Base-by-base conservation (phyloP, 2,888 invertebrate species). In the Amblyjoppa proteus region DNA sequence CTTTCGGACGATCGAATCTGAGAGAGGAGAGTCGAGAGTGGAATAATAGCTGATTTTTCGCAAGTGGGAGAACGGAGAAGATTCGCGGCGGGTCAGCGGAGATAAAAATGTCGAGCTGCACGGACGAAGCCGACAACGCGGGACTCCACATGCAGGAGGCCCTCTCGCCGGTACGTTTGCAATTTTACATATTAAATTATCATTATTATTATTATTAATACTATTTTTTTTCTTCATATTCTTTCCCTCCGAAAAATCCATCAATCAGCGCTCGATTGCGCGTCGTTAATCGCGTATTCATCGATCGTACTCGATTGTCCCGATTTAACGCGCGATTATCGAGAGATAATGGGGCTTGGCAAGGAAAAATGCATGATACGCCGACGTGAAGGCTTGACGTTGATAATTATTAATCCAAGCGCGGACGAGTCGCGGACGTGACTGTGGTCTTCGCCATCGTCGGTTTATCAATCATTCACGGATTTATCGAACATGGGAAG, bases 101-200 rank as follows among this genome's bases (percentile, higher is more conserved):
- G 86, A 85, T 81, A 89, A 93, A 90, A 92, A 94, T 94, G 94
- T 94, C 94, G 90, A 93, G 93, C 89, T 93, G 94, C 89, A 90
- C 93, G 85, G 94, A 94, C 90, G 93, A 93, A 85, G 90, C 92
- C 82, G 94, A 94, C 90, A 92, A 91, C 90, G 87, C 89, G 76
- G 88, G 89, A 79, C 91, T 94, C 90, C 93, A 93, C 88, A 93
- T 93, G 92, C 94, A 94, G 92, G 93, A 94, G 89, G 90, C 92
- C 84, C 90, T 94, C 85, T 94, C 94, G 85, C 94, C 94, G 94
- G 94, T 94, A 86, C 91, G 94, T 93, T 85, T 31, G 41, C 56
- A 58, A 58, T 49, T 28, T 64, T 31, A 45, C 31, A 28, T 58
- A 53, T 13, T 41, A 3, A 49, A 49, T 49, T 49, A 49, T 49